Evolutionary conservation across 1,140 invertebrate species (phyloP).

Genomic region (Teleogryllus occipitalis): DNA sequence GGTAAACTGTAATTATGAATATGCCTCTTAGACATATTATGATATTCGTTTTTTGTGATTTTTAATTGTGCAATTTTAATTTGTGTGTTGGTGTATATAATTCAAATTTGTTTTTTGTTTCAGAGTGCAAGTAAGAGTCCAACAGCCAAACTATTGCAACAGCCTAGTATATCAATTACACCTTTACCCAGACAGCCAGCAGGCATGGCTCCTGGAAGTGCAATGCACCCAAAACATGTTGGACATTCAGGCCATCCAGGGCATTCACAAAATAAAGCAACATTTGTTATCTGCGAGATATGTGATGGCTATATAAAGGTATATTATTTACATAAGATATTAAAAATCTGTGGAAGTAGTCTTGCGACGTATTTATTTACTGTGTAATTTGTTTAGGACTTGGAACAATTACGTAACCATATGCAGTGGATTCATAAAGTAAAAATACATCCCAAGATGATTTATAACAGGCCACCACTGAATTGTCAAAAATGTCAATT

Average conservation of each 20-base stretch:
- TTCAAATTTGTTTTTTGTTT: not conserved
- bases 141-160: conserved; percentile 49
- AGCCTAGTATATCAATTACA: conserved; percentile 86
- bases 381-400: conserved; percentile 46
- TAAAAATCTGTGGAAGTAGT: not conserved
- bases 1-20: too few species aligned
- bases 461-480: conserved; percentile 84
- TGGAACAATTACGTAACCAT: conserved; percentile 84
- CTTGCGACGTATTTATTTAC: conserved; percentile 12
- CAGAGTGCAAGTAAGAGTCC: conserved; percentile 37
- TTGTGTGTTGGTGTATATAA: not conserved
- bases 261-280: conserved; percentile 51
- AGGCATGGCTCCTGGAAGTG: conserved; percentile 30
- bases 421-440: conserved; percentile 97
- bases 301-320: conserved; percentile 90
- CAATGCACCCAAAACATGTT: conserved; percentile 34
- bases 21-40: too few species aligned
- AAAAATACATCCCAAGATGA: conserved; percentile 94
- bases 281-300: conserved; percentile 90
- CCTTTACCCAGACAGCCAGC: conserved; percentile 63
- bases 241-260: conserved; percentile 35
- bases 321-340: conserved; percentile 6
- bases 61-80: too few species aligned
- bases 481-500: conserved; percentile 96
- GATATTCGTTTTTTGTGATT: too few species aligned